These are phyloP conservation scores for Papilio xuthus DNA, from an alignment of 1,140 invertebrate genomes.

Conservation along the genomic window DNA sequence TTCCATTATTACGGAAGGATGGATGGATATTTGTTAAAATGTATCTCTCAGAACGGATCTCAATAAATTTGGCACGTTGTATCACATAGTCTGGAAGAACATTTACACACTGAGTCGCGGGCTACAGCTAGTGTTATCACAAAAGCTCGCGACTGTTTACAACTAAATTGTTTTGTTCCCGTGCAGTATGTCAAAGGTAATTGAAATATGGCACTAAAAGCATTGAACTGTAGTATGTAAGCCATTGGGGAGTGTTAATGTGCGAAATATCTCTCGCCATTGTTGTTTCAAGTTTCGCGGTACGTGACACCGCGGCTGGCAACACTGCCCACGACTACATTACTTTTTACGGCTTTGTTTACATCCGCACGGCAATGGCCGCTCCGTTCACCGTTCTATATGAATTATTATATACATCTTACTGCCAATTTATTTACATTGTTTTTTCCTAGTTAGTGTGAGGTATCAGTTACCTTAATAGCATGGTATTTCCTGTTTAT, in stretches of 20 bases:
- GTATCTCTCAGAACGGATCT: no score
- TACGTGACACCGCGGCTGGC: conserved; percentile 38
- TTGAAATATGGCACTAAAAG: conserved; percentile 11
- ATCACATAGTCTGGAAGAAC: no score
- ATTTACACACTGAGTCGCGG: no score
- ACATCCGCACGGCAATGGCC: conserved; percentile 26
- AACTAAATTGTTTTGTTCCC: not conserved
- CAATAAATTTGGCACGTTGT: no score
- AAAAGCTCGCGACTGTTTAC: not conserved
- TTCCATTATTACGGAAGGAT: no score
- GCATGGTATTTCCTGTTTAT: not conserved
- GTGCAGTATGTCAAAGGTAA: not conserved
- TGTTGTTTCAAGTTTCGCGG: conserved; percentile 32
- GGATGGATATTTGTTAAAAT: no score
- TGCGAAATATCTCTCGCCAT: conserved; percentile 23
- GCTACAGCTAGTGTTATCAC: no score
- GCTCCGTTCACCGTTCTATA: not conserved
- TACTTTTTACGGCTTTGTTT: conserved; percentile 51
- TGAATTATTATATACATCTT: not conserved
- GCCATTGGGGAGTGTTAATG: conserved; percentile 4
- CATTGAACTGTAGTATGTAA: not conserved
- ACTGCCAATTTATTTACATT: not conserved
- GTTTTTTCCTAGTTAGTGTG: not conserved
- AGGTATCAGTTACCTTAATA: not conserved
- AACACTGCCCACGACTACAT: conserved; percentile 38